Evolutionary conservation across 2,113 vertebrate genomes (phyloP), one percentile per base, ranked within the genome.

Genomic region (Dinomys branickii): DNA sequence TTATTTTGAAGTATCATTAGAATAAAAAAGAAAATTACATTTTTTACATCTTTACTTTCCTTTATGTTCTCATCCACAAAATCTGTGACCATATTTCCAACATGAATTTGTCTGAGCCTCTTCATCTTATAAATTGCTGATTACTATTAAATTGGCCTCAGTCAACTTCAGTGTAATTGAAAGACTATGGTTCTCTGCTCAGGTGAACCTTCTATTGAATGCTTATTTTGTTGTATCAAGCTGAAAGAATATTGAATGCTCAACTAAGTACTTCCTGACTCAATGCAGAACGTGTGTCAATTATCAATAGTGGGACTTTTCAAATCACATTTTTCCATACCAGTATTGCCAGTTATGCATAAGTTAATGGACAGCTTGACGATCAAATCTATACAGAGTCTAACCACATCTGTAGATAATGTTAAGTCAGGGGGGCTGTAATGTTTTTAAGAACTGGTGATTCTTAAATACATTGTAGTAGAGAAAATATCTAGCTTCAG

Each of bases 191-290:
- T 93, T 95, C 35, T 96, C 67, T 84, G 61, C 78, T 54, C 93
- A 98, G 63, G 47, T 90, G 94, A 95, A 59, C 20, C 94, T 13
- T 93, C 90, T 81, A 91, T 33, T 54, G 92, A 98, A 84, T 91
- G 24, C 2, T 96, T 87, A 58, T 94, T 97, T 98, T 73, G 71
- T 94, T 90, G 88, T 7, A 82, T 52, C 33, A 90, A 77, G 20
- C 86, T 97, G 41, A 94, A 98, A 98, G 98, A 94, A 5, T 56
- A 5, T 91, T 96, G 92, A 97, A 85, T 63, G 4, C 87, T 85
- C 92, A 87, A n/a, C 1, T 24, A 91, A 54, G 16, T 77, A 81
- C 85, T 86, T 87, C 35, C 73, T 84, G 75, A 71, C 93, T 95
- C 94, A 96, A 95, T 86, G 95, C 8, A 77, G 5, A 2, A 24